Percentiles rank a stretch among this genome's conserved stretches.
phyloP scores from a whole-genome alignment of 1,140 invertebrate genomes.

The Brachionus rotundiformis region DNA sequence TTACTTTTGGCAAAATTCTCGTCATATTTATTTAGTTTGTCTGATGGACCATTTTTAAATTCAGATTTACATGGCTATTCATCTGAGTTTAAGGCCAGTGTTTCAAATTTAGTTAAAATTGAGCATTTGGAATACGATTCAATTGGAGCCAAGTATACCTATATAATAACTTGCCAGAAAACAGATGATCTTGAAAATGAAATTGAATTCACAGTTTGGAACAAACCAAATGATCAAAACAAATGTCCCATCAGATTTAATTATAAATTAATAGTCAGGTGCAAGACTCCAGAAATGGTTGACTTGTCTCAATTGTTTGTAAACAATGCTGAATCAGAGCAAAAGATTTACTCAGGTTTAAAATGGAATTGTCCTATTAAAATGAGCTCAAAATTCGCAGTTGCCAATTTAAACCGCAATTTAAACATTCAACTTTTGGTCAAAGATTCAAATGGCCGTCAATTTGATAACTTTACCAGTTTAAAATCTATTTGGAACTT shows the following conservation, averaged over 20 bases:
- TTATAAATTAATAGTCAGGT: background rate
- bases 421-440: conserved; percentile 4
- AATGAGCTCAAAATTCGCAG: background rate
- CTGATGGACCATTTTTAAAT: conserved; percentile 16
- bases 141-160: background rate
- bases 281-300: background rate
- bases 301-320: conserved; percentile 27
- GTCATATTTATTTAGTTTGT: background rate
- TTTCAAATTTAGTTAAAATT: background rate
- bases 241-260: conserved; percentile 38
- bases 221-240: background rate
- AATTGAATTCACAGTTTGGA: conserved; percentile 1
- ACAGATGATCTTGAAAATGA: background rate
- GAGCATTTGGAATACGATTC: conserved; percentile 10
- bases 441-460: background rate
- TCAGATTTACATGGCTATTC: background rate
- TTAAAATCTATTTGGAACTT: conserved; percentile 23
- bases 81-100: background rate
- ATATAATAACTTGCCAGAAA: background rate
- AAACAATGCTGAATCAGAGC: conserved; percentile 2
- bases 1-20: background rate
- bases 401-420: conserved; percentile 4
- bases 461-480: conserved; percentile 32
- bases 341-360: background rate
- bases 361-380: conserved; percentile 39